Base-by-base conservation (phyloP, 2,797 vertebrate genomes). In the Ambastaia sidthimunki region DNA sequence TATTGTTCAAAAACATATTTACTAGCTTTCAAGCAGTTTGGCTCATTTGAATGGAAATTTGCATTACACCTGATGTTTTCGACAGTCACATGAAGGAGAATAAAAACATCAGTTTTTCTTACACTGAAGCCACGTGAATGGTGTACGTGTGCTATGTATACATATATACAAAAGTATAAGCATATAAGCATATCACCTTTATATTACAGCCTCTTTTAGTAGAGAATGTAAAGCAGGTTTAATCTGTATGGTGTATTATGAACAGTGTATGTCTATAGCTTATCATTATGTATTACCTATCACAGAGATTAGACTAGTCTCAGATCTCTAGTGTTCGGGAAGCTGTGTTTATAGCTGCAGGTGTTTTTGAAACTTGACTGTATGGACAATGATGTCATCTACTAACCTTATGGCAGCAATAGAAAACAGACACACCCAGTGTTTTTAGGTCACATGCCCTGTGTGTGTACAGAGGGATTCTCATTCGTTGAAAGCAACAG, bases 41-140 rank as follows among this genome's bases (percentile, higher is more conserved):
- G 83, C 86, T 89, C 63, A 93, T 94, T 93, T 93, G 92, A 92
- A 88, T 93, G 89, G 3, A 7, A 4, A 93, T 94, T 94, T 94
- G 93, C 93, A 94, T 94, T 70, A 47, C 78, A 72, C 82, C 73
- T 78, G 25, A 63, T 80, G 68, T 63, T 28, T 66, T 74, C 68
- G 12, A 60, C 28, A 80, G 74, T 78, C 78, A 84, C 82, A 69
- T 72, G 83, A 86, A 73, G 70, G 37, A 55, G 60, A 31, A 59
- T 12, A 16, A 66, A 80, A 73, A 71, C 52, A 47, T 55, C 28
- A 12, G 60, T 57, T 73, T 67, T 34, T 19, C 47, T 25, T 44
- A 11, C 2, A 18, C 54, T 21, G 21, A 0, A 72, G 31, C 18
- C 23, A 48, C 62, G 50, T 48, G 37, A 71, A 37, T 50, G 1